Percentiles rank a stretch among this genome's conserved stretches.
Evolutionary conservation across 1,140 invertebrate genomes (phyloP).

Genomic region (Berghia stephanieae): DNA sequence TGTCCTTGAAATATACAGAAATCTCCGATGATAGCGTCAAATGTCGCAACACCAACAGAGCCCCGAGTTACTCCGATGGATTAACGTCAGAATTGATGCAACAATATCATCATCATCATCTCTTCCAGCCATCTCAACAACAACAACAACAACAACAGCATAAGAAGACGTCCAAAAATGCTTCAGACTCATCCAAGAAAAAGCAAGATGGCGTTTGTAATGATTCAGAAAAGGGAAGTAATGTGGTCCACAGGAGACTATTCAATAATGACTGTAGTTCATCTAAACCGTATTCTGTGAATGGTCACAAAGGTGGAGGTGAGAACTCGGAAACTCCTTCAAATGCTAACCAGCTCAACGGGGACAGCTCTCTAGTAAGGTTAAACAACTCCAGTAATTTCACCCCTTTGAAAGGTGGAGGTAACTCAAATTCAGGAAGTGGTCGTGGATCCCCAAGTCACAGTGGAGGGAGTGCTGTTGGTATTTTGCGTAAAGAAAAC

Average conservation of each 20-base stretch:
- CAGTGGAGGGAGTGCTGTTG: neutral
- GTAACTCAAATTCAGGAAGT: neutral
- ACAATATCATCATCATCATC: neutral
- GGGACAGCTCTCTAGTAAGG: no score
- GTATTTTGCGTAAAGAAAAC: neutral
- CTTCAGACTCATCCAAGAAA: neutral
- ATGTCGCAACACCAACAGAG: constrained; percentile 5
- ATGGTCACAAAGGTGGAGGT: no score
- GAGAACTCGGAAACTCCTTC: no score
- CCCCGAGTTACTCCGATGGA: neutral
- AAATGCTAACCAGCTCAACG: no score
- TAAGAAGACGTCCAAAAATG: neutral
- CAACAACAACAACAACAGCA: neutral
- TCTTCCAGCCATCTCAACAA: no score
- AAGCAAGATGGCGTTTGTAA: neutral
- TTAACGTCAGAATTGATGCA: neutral
- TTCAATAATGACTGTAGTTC: no score
- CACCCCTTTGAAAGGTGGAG: no score
- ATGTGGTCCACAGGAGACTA: neutral
- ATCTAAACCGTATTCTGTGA: no score
- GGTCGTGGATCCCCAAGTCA: neutral
- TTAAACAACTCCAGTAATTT: no score
- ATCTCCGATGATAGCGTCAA: constrained; percentile 27
- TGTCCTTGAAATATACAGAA: no score
- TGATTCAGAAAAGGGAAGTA: neutral